A percentile compares a stretch with the other conserved stretches of the same genome.
Evolutionary conservation across 2,888 invertebrate genomes (phyloP).

Genomic region (Agrochola litura): DNA sequence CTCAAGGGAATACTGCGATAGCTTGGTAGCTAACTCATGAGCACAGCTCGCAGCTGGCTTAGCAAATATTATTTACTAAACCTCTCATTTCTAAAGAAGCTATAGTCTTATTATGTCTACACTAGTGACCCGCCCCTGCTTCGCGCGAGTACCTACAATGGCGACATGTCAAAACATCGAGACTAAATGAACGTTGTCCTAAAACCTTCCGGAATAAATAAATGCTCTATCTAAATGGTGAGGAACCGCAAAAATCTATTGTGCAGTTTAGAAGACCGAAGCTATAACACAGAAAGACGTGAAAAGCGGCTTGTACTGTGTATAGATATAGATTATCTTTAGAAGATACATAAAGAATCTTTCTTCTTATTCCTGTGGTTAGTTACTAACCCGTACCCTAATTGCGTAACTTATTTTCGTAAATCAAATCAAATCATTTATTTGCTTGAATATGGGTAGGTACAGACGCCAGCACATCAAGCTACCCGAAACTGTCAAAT

Average conservation of each 20-base stretch:
- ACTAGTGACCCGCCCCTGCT: neutral
- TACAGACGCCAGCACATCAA: too few species aligned
- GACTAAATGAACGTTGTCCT: neutral
- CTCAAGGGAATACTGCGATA: neutral
- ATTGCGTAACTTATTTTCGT: too few species aligned
- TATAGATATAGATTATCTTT: too few species aligned
- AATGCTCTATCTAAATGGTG: neutral
- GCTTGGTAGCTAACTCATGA: conserved; percentile 5
- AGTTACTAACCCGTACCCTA: too few species aligned
- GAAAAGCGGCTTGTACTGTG: neutral
- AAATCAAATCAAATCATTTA: too few species aligned
- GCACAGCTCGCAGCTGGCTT: neutral
- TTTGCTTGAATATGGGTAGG: too few species aligned
- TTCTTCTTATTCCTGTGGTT: too few species aligned
- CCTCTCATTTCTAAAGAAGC: neutral
- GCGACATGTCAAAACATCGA: neutral
- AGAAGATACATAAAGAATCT: too few species aligned
- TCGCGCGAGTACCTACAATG: neutral
- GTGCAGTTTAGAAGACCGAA: neutral
- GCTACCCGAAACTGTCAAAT: too few species aligned
- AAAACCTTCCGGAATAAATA: neutral
- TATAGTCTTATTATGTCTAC: neutral
- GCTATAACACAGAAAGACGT: neutral
- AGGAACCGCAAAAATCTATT: neutral
- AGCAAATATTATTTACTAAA: neutral